Conservation (phyloP, 2,113 vertebrate genomes). For the Sinosuthora webbiana region DNA sequence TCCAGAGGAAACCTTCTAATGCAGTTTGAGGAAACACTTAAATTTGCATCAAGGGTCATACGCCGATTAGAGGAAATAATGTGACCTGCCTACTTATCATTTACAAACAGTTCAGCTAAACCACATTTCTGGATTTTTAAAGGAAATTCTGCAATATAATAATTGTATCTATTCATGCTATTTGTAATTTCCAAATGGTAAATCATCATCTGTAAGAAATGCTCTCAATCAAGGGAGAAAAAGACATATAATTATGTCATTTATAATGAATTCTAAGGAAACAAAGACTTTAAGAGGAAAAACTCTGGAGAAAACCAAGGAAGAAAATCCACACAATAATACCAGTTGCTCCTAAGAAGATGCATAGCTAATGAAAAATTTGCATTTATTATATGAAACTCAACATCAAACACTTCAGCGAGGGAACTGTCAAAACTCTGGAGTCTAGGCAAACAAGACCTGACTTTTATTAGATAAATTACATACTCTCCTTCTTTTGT, state of each 20-base stretch:
- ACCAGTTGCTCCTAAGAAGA: constrained; percentile 48
- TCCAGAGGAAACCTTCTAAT: not conserved
- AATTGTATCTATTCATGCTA: constrained; percentile 33
- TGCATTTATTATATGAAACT: constrained; percentile 41
- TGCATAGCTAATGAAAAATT: constrained; percentile 65
- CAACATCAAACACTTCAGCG: not conserved
- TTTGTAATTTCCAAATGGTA: constrained; percentile 56
- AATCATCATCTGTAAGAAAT: constrained; percentile 72
- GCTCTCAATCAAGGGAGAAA: constrained; percentile 72
- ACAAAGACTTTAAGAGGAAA: constrained; percentile 75
- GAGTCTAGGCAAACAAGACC: constrained; percentile 33
- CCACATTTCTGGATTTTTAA: constrained; percentile 1
- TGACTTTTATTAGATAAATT: constrained; percentile 69
- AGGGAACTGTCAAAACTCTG: constrained; percentile 42
- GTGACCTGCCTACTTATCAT: not conserved
- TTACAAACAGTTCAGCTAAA: not conserved
- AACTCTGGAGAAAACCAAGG: constrained; percentile 50
- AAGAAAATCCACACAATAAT: constrained; percentile 37
- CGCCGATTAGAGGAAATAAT: not conserved
- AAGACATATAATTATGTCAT: constrained; percentile 74
- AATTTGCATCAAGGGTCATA: not conserved
- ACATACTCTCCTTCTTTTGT: constrained; percentile 39
- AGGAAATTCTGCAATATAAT: not conserved
- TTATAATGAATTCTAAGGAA: constrained; percentile 75
- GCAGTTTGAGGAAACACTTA: not conserved